Base-by-base conservation (phyloP, 1,140 invertebrate species). In the Lysiphlebus fabarum region DNA sequence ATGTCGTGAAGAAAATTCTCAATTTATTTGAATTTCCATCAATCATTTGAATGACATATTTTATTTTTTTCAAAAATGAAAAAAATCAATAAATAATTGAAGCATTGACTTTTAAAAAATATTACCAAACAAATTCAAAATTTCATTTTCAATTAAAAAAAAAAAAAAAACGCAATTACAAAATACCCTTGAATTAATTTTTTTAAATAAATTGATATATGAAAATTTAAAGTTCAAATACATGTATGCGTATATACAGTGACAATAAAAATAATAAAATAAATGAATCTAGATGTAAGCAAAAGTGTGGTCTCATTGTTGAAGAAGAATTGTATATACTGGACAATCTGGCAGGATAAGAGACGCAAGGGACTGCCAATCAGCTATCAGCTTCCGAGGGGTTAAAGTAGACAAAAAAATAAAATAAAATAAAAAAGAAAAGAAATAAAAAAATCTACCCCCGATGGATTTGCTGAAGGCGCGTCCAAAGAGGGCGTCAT, bases 341-440 rank as follows among this genome's bases (percentile, higher is more conserved):
- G 17, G 17, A 17, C 17, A 17, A 17, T 17, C 17, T 17, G 17
- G 17, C 17, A 17, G 17, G 17, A 17, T 1, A 17, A 17, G 17
- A 17, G 17, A 17, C 17, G 11, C 45, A 38, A 59, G 51, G 58
- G 51, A 26, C 58, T 59, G 58, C 51, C 58, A 59, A 59, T 59
- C 58, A 59, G 58, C 12, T 44, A 54, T 54, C 43, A 43, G 53
- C 7, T 38, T 17, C 40, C 4, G 12, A 14, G 26, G 5, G 14
- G 26, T 3, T 49, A 7, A 33, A 5, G 34, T 9, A 49, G 34
- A 49, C n/a, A 44, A 47, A 17, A 17, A 17, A 47, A 42, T 1
- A 42, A 42, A 42, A 9, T 9, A 9, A 45, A 49, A 49, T 2
- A 7, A 33, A 6, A 49, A 26, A 49, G 34, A 49, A 44, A 44